Evolutionary conservation across 2,797 vertebrate genomes (phyloP).

Genomic region (Bucorvus abyssinicus): DNA sequence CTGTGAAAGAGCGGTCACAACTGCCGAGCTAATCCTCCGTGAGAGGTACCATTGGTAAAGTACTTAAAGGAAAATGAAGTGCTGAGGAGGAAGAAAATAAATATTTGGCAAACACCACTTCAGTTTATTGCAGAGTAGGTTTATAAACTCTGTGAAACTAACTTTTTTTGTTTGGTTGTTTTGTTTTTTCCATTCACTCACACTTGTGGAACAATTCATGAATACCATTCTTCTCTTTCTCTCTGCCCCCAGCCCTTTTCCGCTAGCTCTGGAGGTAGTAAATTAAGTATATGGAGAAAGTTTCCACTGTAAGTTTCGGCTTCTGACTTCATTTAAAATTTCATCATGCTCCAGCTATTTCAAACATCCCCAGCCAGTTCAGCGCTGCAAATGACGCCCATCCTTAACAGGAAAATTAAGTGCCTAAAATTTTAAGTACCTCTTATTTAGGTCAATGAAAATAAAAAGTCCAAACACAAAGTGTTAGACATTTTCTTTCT

Average conservation of each 20-base stretch:
- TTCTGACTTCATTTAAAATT: conserved; percentile 43
- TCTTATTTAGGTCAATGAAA: not conserved
- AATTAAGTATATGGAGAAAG: conserved; percentile 40
- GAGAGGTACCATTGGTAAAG: not conserved
- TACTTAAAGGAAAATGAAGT: not conserved
- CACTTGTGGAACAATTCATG: not conserved
- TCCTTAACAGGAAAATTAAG: conserved; percentile 6
- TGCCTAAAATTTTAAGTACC: conserved; percentile 20
- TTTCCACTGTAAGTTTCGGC: conserved; percentile 39
- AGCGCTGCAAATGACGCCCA: not conserved
- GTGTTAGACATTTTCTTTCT: not conserved
- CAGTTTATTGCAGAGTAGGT: not conserved
- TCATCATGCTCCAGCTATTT: conserved; percentile 37
- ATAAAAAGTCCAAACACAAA: not conserved
- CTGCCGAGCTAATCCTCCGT: rapidly evolving
- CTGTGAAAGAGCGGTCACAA: rapidly evolving
- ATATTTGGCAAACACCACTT: not conserved
- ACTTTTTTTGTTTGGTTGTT: not conserved
- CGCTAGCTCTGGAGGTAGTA: not conserved
- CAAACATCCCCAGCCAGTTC: conserved; percentile 15
- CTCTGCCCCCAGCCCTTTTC: conserved; percentile 22
- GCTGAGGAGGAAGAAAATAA: not conserved
- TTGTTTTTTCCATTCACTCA: not conserved
- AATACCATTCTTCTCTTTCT: not conserved
- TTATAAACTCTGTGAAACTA: conserved; percentile 26